phyloP scores from a whole-genome alignment of 2,888 invertebrate genomes.

The Pycnomerus fuliginosus region DNA sequence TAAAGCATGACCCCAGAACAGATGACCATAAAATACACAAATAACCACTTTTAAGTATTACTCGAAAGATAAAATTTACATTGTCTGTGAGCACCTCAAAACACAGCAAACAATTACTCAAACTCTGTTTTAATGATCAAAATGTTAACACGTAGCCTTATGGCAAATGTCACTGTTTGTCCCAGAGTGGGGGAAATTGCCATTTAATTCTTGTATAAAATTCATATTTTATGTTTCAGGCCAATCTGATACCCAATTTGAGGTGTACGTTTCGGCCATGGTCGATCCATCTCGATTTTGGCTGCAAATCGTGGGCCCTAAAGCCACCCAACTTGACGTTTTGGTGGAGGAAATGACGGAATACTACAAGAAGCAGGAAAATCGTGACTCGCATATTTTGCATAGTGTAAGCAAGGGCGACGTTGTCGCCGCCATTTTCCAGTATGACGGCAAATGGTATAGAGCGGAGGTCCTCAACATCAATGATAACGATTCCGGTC shows the following conservation, averaged over 20 bases:
- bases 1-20: no score
- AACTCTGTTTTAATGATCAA: no score
- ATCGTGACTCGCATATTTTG: constrained; percentile 60
- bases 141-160: no score
- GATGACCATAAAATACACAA: no score
- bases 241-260: constrained; percentile 63
- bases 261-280: constrained; percentile 85
- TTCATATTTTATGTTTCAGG: no score
- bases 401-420: constrained; percentile 67
- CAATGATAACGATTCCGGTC: constrained; percentile 58
- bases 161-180: no score
- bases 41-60: no score
- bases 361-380: constrained; percentile 69
- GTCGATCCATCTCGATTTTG: constrained; percentile 79
- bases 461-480: constrained; percentile 67
- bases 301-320: constrained; percentile 78
- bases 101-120: no score
- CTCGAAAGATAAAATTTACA: background rate
- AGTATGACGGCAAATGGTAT: constrained; percentile 82
- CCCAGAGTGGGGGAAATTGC: no score
- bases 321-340: constrained; percentile 72
- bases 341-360: constrained; percentile 81
- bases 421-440: constrained; percentile 80
- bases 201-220: no score
- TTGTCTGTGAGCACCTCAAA: no score